phyloP scores from a whole-genome alignment of 2,888 invertebrate genomes.

The Ctenicera cuprea region DNA sequence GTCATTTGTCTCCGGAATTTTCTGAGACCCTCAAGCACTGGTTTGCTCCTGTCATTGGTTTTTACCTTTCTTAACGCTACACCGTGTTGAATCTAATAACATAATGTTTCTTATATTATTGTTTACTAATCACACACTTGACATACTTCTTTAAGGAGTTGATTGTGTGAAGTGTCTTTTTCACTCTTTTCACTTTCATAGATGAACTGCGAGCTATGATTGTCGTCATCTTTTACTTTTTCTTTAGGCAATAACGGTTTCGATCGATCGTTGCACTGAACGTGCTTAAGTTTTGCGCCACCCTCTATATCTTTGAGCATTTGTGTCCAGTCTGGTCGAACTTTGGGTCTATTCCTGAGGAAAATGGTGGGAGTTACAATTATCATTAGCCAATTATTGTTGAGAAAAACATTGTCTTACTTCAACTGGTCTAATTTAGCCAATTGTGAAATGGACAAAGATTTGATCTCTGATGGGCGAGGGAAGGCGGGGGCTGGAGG shows the following conservation, averaged over 20 bases:
- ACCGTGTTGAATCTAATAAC: conserved; percentile 82
- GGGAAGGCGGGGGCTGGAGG: conserved; percentile 79
- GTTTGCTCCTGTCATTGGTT: conserved; percentile 91
- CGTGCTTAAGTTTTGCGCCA: conserved; percentile 86
- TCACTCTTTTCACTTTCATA: conserved; percentile 94
- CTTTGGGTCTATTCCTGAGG: conserved; percentile 78
- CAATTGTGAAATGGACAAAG: conserved; percentile 77
- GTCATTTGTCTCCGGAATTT: conserved; percentile 94
- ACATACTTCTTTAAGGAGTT: conserved; percentile 79
- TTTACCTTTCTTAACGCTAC: conserved; percentile 84
- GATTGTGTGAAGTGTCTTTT: conserved; percentile 85
- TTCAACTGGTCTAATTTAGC: conserved; percentile 83
- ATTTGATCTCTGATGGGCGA: conserved; percentile 73
- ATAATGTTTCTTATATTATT: conserved; percentile 24
- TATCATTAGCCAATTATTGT: not conserved
- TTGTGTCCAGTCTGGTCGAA: conserved; percentile 90
- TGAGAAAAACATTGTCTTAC: conserved; percentile 63
- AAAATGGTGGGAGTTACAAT: not conserved
- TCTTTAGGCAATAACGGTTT: conserved; percentile 75
- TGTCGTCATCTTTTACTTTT: conserved; percentile 78
- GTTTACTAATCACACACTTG: not conserved
- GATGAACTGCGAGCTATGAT: conserved; percentile 80
- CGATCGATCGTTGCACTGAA: conserved; percentile 89
- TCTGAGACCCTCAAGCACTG: conserved; percentile 86
- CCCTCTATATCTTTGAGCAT: conserved; percentile 95